Evolutionary conservation across 2,797 vertebrate species (phyloP).

Genomic region (Chelidonichthys spinosus): DNA sequence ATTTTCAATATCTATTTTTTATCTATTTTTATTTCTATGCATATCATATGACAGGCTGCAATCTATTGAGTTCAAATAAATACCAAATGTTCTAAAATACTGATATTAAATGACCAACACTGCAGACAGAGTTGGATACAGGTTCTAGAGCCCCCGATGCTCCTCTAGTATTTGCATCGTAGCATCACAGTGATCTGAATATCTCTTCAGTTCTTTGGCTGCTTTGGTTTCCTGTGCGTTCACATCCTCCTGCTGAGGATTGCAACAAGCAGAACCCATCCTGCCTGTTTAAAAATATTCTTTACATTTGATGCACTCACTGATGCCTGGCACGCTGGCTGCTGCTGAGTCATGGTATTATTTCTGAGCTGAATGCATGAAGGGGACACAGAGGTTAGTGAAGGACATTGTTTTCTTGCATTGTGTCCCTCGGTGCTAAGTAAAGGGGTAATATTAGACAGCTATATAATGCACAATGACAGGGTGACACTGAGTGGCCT

Average conservation of each 20-base stretch:
- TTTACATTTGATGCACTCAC: neutral
- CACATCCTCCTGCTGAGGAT: too few relatives aligned
- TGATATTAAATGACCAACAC: too few relatives aligned
- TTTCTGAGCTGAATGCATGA: slow-evolving; percentile 28
- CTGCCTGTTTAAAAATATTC: neutral
- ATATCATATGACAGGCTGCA: too few relatives aligned
- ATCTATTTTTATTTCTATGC: too few relatives aligned
- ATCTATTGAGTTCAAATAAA: too few relatives aligned
- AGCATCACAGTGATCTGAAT: slow-evolving; percentile 40
- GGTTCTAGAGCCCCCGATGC: slow-evolving; percentile 31
- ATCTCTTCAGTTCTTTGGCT: slow-evolving; percentile 17
- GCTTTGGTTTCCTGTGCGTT: neutral
- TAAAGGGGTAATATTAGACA: slow-evolving; percentile 27
- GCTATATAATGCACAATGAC: slow-evolving; percentile 59
- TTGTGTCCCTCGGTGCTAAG: slow-evolving; percentile 25
- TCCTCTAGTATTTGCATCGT: slow-evolving; percentile 50
- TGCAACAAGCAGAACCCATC: neutral
- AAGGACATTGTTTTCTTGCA: slow-evolving; percentile 57
- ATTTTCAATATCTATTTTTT: too few relatives aligned
- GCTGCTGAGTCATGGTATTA: slow-evolving; percentile 25
- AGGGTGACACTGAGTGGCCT: slow-evolving; percentile 59
- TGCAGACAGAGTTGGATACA: slow-evolving; percentile 46
- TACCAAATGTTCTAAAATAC: too few relatives aligned
- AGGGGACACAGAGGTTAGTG: slow-evolving; percentile 21
- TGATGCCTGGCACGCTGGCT: neutral